Base-by-base conservation (phyloP, 2,888 invertebrate species). In the Hemicrepidius hirtus region DNA sequence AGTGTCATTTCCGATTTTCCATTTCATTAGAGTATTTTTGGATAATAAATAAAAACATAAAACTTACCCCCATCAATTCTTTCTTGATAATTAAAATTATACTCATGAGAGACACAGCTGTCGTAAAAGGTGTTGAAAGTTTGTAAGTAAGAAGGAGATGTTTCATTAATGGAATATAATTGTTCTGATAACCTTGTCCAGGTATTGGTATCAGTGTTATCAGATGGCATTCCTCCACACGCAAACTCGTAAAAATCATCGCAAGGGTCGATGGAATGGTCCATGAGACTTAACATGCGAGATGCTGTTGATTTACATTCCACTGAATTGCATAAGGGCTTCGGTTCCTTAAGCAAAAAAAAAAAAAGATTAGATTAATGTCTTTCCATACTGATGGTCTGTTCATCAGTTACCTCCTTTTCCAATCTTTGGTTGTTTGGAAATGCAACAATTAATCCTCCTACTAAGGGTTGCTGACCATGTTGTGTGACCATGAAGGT, bases 181-280 rank as follows among this genome's bases (percentile, higher is more conserved):
- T 77, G 73, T 21, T 69, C 64, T 13, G 68, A 67, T 53, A 79
- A 59, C 60, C 64, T 55, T 37, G 62, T 68, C 76, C 75, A 78
- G 63, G 69, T 62, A 20, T 76, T 72, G 28, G 63, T 46, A 40
- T 73, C 60, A 49, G 63, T 63, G 55, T 73, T 69, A 74, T 73
- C 67, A 24, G n/a, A 69, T 44, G 60, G 57, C 74, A 74, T 60
- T 55, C 76, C 74, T 32, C 82, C 82, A 68, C 83, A 83, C 9
- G 83, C 79, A 70, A 79, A 83, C 44, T 80, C 79, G 53, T 83
- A 83, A 68, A 83, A 83, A 64, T 83, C 79, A 21, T 82, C 80
- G 60, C 83, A 83, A 53, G 80, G 75, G 53, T 76, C 74, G 24
- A 44, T 74, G 9, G 76, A 73, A 73, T 79, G 77, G 73, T 82